phyloP scores from a whole-genome alignment of 2,113 vertebrate species.

The Cryptomyrus ogoouensis region DNA sequence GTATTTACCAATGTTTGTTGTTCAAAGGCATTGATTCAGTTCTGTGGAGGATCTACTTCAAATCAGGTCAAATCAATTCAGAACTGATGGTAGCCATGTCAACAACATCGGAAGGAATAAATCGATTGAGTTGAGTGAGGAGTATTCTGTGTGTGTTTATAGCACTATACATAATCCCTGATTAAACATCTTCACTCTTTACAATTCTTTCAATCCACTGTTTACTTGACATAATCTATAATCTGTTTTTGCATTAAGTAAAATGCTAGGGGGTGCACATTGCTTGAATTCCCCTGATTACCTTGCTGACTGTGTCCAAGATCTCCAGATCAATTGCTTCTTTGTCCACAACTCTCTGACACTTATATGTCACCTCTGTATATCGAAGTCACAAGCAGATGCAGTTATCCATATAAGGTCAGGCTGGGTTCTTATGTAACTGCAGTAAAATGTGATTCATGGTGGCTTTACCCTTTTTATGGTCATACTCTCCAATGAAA shows the following conservation, averaged over 20 bases:
- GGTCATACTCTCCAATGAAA: slow-evolving; percentile 66
- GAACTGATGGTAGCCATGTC: not conserved
- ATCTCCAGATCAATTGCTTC: slow-evolving; percentile 61
- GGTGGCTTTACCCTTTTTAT: slow-evolving; percentile 54
- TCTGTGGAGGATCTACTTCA: not conserved
- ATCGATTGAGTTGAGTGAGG: not conserved
- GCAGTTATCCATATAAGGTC: slow-evolving; percentile 6
- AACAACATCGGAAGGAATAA: not conserved
- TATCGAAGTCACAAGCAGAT: slow-evolving; percentile 17
- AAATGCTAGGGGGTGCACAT: not conserved
- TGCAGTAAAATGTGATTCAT: slow-evolving; percentile 5
- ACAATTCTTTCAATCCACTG: not conserved
- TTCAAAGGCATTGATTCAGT: not conserved
- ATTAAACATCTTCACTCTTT: not conserved
- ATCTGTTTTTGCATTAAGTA: too few relatives aligned
- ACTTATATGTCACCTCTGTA: slow-evolving; percentile 62
- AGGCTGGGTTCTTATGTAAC: not conserved
- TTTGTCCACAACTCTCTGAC: slow-evolving; percentile 54
- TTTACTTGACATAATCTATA: not conserved
- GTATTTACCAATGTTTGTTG: not conserved
- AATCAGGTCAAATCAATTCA: not conserved
- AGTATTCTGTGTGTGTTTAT: not conserved
- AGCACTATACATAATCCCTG: not conserved
- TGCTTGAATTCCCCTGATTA: slow-evolving; percentile 24
- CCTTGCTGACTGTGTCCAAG: slow-evolving; percentile 56